Evolutionary conservation across 2,888 invertebrate genomes (phyloP).

Genomic region (Dicranocentrus wangi): DNA sequence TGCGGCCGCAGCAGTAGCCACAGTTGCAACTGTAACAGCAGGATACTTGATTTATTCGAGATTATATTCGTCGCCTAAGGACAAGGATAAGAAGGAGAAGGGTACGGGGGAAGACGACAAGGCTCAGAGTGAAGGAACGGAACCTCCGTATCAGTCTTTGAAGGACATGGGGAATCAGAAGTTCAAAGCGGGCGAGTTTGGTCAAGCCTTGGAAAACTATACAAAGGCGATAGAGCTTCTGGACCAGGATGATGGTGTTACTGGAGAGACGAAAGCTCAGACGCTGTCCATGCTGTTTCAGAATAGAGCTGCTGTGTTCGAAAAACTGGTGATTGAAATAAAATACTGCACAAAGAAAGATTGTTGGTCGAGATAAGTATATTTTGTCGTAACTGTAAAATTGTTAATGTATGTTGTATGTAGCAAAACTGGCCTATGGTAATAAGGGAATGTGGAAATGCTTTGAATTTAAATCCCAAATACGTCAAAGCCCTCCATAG

Average conservation of each 20-base stretch:
- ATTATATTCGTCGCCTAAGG: not conserved
- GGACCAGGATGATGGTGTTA: slow-evolving; percentile 80
- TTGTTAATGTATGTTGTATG: slow-evolving; percentile 13
- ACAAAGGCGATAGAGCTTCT: slow-evolving; percentile 92
- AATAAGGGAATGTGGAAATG: slow-evolving; percentile 89
- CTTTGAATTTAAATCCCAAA: slow-evolving; percentile 87
- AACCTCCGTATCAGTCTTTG: slow-evolving; percentile 74
- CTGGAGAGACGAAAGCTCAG: slow-evolving; percentile 41
- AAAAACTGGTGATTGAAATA: slow-evolving; percentile 81
- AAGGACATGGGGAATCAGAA: slow-evolving; percentile 92
- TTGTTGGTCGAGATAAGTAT: not conserved
- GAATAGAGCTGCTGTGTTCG: slow-evolving; percentile 95
- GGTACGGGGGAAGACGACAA: not conserved
- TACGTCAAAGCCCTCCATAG: slow-evolving; percentile 92
- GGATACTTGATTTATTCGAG: slow-evolving; percentile 37
- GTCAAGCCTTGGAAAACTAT: slow-evolving; percentile 92
- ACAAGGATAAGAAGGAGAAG: not conserved
- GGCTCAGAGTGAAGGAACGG: not conserved
- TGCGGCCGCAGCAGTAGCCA: slow-evolving; percentile 22
- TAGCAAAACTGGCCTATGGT: slow-evolving; percentile 84
- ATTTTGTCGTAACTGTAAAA: no score
- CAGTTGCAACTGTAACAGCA: slow-evolving; percentile 38
- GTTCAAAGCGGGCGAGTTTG: slow-evolving; percentile 89
- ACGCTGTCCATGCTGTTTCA: slow-evolving; percentile 81
- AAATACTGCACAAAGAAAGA: no score